Percentiles rank a stretch among this genome's conserved stretches.
phyloP scores from a whole-genome alignment of 2,888 invertebrate species.

The Cremastobaeus sp. region DNA sequence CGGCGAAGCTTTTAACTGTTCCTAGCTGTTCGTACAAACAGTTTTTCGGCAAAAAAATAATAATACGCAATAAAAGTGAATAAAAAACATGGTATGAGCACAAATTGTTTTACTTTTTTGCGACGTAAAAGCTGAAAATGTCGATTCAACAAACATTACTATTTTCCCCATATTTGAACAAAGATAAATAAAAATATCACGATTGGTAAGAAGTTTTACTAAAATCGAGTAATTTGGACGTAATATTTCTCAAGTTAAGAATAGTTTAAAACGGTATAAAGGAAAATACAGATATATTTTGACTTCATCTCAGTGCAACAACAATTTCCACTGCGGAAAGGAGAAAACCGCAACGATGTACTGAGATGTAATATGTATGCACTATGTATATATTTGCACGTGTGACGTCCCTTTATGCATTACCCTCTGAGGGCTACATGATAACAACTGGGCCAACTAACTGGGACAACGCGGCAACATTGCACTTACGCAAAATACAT shows the following conservation, averaged over 20 bases:
- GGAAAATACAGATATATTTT: slow-evolving; percentile 45
- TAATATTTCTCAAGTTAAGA: slow-evolving; percentile 35
- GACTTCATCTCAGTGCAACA: slow-evolving; percentile 38
- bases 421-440: slow-evolving; percentile 46
- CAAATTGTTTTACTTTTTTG: too few relatives aligned
- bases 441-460: slow-evolving; percentile 58
- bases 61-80: too few relatives aligned
- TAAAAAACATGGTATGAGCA: too few relatives aligned
- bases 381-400: slow-evolving; percentile 57
- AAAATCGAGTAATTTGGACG: slow-evolving; percentile 4
- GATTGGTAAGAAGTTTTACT: too few relatives aligned
- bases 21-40: too few relatives aligned
- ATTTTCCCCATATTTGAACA: too few relatives aligned
- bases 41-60: too few relatives aligned
- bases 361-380: slow-evolving; percentile 55
- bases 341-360: slow-evolving; percentile 58
- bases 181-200: too few relatives aligned
- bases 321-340: slow-evolving; percentile 51
- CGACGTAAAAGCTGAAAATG: too few relatives aligned
- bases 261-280: slow-evolving; percentile 29
- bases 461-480: slow-evolving; percentile 41
- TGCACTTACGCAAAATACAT: slow-evolving; percentile 30
- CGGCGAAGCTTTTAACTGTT: too few relatives aligned
- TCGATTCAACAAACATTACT: too few relatives aligned
- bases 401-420: slow-evolving; percentile 57